Conservation (phyloP, 2,797 vertebrate species). For the Enteromius afrohamiltoni region DNA sequence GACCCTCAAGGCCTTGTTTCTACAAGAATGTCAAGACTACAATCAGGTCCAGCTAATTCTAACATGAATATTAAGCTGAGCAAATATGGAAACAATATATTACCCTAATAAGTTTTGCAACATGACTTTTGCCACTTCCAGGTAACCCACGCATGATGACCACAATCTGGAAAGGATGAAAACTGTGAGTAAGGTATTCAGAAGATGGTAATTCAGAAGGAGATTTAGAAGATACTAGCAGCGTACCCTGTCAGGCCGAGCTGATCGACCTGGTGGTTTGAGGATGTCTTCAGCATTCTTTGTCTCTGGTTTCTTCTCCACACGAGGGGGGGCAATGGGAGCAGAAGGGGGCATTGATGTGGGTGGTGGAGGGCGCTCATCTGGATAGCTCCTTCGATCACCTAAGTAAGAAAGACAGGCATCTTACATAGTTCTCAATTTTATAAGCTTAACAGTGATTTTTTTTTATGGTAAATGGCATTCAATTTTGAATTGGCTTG, state of each 20-base stretch:
- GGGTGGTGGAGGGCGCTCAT: slow-evolving; percentile 85
- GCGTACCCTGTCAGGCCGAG: slow-evolving; percentile 91
- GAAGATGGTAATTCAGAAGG: slow-evolving; percentile 9
- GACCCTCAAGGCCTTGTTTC: background rate
- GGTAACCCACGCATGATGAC: slow-evolving; percentile 98
- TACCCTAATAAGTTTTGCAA: slow-evolving; percentile 97
- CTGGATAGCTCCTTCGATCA: slow-evolving; percentile 88
- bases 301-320: slow-evolving; percentile 95
- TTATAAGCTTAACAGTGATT: background rate
- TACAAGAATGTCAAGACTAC: background rate
- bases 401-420: slow-evolving; percentile 69
- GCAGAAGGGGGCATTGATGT: slow-evolving; percentile 75
- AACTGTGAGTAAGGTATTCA: background rate
- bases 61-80: background rate
- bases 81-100: slow-evolving; percentile 54
- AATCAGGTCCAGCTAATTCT: background rate
- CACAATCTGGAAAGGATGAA: slow-evolving; percentile 85
- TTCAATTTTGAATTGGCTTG: background rate
- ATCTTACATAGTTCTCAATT: slow-evolving; percentile 23
- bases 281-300: slow-evolving; percentile 98
- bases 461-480: background rate
- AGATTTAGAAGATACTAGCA: background rate
- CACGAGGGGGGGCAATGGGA: slow-evolving; percentile 80
- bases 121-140: slow-evolving; percentile 97
- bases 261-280: slow-evolving; percentile 90